phyloP scores from a whole-genome alignment of 2,797 vertebrate species.

The Ceyx erithaca region DNA sequence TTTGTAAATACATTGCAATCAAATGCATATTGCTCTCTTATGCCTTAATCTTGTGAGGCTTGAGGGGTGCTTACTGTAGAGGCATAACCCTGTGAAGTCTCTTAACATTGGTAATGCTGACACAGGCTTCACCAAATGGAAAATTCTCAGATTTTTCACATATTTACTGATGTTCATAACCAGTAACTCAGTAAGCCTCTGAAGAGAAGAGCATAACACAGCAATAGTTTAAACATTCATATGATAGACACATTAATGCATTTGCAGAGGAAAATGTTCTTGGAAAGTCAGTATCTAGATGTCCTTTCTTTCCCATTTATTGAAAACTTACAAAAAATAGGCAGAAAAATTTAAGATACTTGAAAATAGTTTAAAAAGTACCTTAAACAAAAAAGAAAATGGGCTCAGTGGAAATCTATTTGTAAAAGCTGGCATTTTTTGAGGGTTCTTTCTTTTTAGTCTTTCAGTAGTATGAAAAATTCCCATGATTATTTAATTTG shows the following conservation, averaged over 20 bases:
- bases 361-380: neutral
- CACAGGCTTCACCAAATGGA: neutral
- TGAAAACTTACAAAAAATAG: neutral
- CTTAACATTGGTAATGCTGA: neutral
- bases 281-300: neutral
- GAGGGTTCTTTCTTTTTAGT: neutral
- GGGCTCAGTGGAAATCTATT: neutral
- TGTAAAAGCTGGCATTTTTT: neutral
- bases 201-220: neutral
- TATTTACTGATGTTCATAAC: neutral
- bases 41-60: neutral
- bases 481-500: neutral
- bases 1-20: neutral
- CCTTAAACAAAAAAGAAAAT: neutral
- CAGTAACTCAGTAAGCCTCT: neutral
- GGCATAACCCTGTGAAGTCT: neutral
- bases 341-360: neutral
- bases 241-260: neutral
- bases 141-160: neutral
- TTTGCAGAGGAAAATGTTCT: neutral
- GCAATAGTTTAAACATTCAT: neutral
- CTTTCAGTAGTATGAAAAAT: neutral
- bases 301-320: neutral
- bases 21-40: neutral
- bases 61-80: neutral